phyloP scores from a whole-genome alignment of 2,797 vertebrate species.

The Danio jaintianensis region DNA sequence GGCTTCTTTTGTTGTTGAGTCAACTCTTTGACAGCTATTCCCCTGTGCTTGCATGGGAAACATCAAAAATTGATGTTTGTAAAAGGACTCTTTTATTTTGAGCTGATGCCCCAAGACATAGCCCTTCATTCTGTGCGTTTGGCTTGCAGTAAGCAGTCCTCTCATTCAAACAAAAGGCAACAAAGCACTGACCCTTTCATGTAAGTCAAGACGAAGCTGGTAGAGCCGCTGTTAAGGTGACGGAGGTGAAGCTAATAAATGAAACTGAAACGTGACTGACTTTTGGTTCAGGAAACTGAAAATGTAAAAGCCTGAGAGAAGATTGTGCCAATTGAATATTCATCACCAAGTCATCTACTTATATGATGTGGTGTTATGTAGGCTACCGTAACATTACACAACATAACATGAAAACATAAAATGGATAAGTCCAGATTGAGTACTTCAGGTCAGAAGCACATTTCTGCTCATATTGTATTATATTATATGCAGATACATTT shows the following conservation, averaged over 20 bases:
- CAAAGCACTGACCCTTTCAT: conserved; percentile 22
- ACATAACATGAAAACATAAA: not conserved
- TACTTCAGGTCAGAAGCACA: not conserved
- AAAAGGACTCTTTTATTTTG: conserved; percentile 53
- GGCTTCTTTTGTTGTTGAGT: conserved; percentile 54
- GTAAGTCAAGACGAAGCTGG: conserved; percentile 12
- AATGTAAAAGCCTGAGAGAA: conserved; percentile 9
- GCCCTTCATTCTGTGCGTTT: conserved; percentile 39
- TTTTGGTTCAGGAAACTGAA: not conserved
- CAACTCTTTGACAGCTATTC: conserved; percentile 57
- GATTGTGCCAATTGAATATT: conserved; percentile 8
- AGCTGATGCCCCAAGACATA: conserved; percentile 44
- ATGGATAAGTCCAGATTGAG: not conserved
- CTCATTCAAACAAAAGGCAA: conserved; percentile 21
- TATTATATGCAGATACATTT: too few relatives aligned
- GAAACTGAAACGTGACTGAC: not conserved
- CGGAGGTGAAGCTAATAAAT: conserved; percentile 29
- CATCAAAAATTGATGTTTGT: conserved; percentile 56
- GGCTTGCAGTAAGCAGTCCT: conserved; percentile 36
- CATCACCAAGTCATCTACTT: not conserved
- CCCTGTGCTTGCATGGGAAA: conserved; percentile 36
- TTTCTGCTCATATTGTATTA: not conserved
- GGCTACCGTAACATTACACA: not conserved
- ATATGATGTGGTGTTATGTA: not conserved
- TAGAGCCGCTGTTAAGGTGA: conserved; percentile 12